Evolutionary conservation across 2,888 invertebrate species (phyloP).

Genomic region (Blera fallax): DNA sequence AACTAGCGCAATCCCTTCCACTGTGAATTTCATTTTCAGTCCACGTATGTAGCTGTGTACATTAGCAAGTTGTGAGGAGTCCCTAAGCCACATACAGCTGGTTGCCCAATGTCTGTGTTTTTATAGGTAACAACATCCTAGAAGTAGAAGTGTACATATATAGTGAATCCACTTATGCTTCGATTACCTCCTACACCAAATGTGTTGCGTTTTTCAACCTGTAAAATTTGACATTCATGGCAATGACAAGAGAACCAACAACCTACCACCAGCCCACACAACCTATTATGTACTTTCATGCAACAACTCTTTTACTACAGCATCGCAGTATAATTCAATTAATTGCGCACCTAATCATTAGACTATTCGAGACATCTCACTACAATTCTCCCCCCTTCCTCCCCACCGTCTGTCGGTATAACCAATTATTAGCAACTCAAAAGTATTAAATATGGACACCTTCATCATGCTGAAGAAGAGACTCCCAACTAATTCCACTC

Average conservation of each 20-base stretch:
- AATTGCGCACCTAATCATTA: conserved; percentile 64
- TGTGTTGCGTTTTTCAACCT: no score
- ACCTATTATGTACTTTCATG: neutral
- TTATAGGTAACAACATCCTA: no score
- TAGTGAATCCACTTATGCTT: no score
- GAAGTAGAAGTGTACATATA: no score
- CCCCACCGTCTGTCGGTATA: conserved; percentile 15
- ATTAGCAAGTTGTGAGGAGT: no score
- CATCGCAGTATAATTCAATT: conserved; percentile 64
- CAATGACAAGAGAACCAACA: neutral
- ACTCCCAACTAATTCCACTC: conserved; percentile 56
- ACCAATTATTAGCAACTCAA: conserved; percentile 68
- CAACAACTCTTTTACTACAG: conserved; percentile 29
- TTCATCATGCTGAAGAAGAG: conserved; percentile 43
- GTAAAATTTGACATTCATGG: neutral
- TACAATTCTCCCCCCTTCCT: neutral
- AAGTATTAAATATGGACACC: conserved; percentile 71
- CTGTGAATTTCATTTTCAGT: no score
- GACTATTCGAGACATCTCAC: conserved; percentile 62
- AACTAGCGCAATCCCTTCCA: no score
- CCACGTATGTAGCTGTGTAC: no score
- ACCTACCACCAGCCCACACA: conserved; percentile 3
- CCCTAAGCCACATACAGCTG: no score
- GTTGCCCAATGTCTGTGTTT: no score
- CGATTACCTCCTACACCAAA: no score